Base-by-base conservation (phyloP, 1,140 invertebrate genomes). In the Akabosia matsudoensis region DNA sequence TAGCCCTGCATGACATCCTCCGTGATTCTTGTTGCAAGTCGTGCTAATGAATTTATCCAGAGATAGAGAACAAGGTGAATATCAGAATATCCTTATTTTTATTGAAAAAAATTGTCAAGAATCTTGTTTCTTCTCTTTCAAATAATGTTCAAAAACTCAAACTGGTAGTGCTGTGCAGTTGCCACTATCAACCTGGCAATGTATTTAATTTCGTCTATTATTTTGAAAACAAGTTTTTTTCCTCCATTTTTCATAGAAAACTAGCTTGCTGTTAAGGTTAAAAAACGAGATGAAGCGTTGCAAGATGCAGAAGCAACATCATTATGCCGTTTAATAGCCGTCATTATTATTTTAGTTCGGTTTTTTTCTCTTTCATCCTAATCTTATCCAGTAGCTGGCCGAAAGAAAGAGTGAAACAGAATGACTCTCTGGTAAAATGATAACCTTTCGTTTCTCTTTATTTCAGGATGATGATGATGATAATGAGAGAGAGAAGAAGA, bases 191-290 rank as follows among this genome's bases (percentile, higher is more conserved):
- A n/a, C n/a, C n/a, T n/a, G n/a, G n/a, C n/a, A n/a, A n/a, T 24
- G 28, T 30, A 67, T 67, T 67, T 67, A 67, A 67, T 67, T 67
- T n/a, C 61, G n/a, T 30, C 61, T 67, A 67, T 67, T 67, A 67
- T 67, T 67, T 67, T 67, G 28, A 30, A 67, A 67, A 67, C 61
- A 67, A 67, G 61, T 67, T 67, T 67, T 67, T 67, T 28, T 45
- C 37, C 18, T 45, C 37, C 37, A 10, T 45, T 18, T 45, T 45
- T 7, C 37, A 10, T 7, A 45, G 37, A 18, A 45, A 45, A 45
- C 37, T 10, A 45, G 37, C 37, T 45, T 45, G 37, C 37, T 45
- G 7, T 18, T 45, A 18, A 7, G 7, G 54, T 22, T 56, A 4
- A 3, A 24, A n/a, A 56, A 24, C 54, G 3, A 56, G 22, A 56